Evolutionary conservation across 1,140 invertebrate genomes (phyloP).

Genomic region (Plutomurus gul): DNA sequence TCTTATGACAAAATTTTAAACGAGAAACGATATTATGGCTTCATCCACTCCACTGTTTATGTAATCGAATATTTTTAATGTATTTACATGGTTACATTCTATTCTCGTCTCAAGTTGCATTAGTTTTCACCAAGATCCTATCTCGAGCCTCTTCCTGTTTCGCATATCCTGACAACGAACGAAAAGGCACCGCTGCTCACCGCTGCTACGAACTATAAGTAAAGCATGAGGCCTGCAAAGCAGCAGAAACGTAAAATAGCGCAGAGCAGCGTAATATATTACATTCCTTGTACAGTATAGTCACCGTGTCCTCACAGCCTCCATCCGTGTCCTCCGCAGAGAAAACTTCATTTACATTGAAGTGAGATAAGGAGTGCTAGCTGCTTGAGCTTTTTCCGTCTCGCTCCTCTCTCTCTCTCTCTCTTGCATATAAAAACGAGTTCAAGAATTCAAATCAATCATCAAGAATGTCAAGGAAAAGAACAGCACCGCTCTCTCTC

Average conservation of each 20-base stretch:
- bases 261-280: not conserved
- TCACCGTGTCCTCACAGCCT: not conserved
- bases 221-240: too few species aligned
- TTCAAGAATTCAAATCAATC: constrained; percentile 35
- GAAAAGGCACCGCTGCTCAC: not conserved
- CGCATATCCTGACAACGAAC: not conserved
- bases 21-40: not conserved
- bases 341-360: constrained; percentile 25
- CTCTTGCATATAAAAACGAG: not conserved
- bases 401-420: not conserved
- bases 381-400: constrained; percentile 4
- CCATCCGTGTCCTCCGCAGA: not conserved
- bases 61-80: not conserved
- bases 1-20: too few species aligned
- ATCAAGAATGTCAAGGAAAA: constrained; percentile 21
- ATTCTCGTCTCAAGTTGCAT: constrained; percentile 1
- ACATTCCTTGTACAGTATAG: not conserved
- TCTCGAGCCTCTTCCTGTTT: not conserved
- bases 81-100: constrained; percentile 26
- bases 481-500: not conserved
- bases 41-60: not conserved
- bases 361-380: constrained; percentile 18
- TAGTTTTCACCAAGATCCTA: constrained; percentile 8
- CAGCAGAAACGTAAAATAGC: not conserved
- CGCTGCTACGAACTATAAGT: too few species aligned